Evolutionary conservation across 2,888 invertebrate genomes (phyloP), one percentile per base, ranked within the genome.

Genomic region (Drosophila mettleri): DNA sequence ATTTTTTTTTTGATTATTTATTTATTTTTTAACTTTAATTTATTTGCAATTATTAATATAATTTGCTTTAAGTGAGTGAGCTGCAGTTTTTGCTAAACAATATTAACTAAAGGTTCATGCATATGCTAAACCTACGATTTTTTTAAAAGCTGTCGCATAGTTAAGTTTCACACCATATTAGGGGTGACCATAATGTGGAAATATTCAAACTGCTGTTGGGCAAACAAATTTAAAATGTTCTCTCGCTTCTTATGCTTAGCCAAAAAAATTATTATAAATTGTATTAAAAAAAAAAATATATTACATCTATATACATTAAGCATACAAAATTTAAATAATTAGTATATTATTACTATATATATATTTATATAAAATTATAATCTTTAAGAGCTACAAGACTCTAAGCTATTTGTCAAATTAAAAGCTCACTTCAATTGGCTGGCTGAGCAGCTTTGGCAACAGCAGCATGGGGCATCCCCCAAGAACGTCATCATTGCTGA

Each of bases 391-490:
- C 7, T 18, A 12, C 16, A 6, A 43, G 2, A 24, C 18, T 8
- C 3, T 5, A 2, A 10, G 4, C 0, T 22, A 16, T 22, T 38
- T 20, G n/a, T 4, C 20, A 20, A 33, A 16, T 18, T 33, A 10
- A 6, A 14, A 43, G 22, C 4, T 1, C 18, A 22, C 4, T 33
- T 29, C 33, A 46, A 18, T 45, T 39, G 54, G 36, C 39, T 22
- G 49, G 31, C 46, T 38, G 36, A 22, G 8, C 20, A 14, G 24
- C 43, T 36, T 39, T 24, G 14, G 27, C 33, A 45, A 43, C 69
- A 78, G 76, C 74, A 78, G 76, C 64, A 59, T 78, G 76, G 46
- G 76, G 66, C 67, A 74, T 78, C 78, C 73, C 71, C 66, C 51
- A 48, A 29, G 58, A 60, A 64, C 77, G 69, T 74, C 77, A 69